These are phyloP conservation scores for Chouioia cunea DNA, from an alignment of 2,888 invertebrate species.

Conservation along the genomic window DNA sequence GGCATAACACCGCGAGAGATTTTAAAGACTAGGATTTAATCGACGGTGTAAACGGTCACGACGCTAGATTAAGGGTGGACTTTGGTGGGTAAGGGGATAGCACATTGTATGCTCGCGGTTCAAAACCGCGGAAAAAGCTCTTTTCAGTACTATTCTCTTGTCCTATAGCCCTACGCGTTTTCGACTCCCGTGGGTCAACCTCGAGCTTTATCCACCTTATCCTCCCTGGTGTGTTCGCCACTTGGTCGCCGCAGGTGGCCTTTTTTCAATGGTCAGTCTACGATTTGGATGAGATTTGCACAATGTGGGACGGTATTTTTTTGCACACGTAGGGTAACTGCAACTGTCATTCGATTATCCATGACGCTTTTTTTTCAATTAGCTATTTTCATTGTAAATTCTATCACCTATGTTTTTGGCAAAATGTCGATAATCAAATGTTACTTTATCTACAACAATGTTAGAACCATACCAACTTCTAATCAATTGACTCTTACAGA, in stretches of 20 bases:
- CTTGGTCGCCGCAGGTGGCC: neutral
- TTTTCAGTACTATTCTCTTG: slow-evolving; percentile 44
- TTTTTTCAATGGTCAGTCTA: too few species aligned
- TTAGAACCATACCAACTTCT: too few species aligned
- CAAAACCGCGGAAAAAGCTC: slow-evolving; percentile 44
- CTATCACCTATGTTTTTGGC: too few species aligned
- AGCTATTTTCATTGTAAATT: too few species aligned
- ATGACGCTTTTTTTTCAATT: too few species aligned
- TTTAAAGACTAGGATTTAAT: slow-evolving; percentile 60
- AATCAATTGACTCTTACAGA: too few species aligned
- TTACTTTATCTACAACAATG: too few species aligned
- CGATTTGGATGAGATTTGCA: too few species aligned
- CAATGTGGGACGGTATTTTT: too few species aligned
- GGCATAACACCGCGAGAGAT: slow-evolving; percentile 48
- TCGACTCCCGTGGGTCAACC: neutral
- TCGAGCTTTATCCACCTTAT: slow-evolving; percentile 35
- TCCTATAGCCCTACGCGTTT: neutral
- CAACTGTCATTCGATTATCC: too few species aligned
- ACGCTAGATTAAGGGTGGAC: slow-evolving; percentile 54
- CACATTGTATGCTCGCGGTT: slow-evolving; percentile 14
- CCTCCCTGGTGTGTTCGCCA: slow-evolving; percentile 13
- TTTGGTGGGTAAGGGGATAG: neutral
- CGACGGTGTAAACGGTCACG: slow-evolving; percentile 61
- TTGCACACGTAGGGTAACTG: too few species aligned
- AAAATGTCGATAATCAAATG: too few species aligned